Evolutionary conservation across 2,113 vertebrate genomes (phyloP), one percentile per base, ranked within the genome.

Genomic region (Nothocercus nigrocapillus): DNA sequence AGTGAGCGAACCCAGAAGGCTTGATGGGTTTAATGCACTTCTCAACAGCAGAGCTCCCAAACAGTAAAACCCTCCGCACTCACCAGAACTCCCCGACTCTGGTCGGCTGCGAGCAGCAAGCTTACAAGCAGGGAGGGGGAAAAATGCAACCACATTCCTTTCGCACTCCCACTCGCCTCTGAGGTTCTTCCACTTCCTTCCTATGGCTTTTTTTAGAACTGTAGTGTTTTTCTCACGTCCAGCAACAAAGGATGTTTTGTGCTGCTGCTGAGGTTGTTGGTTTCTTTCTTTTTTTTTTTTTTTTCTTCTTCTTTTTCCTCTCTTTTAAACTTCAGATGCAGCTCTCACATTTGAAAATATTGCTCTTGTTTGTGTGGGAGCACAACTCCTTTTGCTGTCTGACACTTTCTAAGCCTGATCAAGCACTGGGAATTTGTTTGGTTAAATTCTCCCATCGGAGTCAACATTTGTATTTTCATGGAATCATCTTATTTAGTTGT

Each of bases 111-210:
- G 9, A 85, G 86, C 67, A 85, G 85, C 7, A 2, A 93, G 85
- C 89, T 84, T 85, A 94, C 94, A 96, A 91, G 78, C 88, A 96
- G 95, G 93, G 93, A 89, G 88, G 90, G 93, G 88, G 91, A 93
- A 90, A 96, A 97, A 89, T 88, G 94, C 94, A 91, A 89, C 97
- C 97, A 86, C 98, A 99, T 99, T 99, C 99, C 99, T 98, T 98
- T 99, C 96, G 94, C 98, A 98, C 98, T 98, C 98, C 97, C 97
- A 98, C 98, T 98, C 97, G 86, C 97, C 97, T 97, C 98, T 96
- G 96, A 98, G 99, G 98, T 98, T 98, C 98, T 98, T 99, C 98
- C 98, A 98, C 98, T 99, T 99, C 99, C 99, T 99, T 99, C 99
- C 99, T 99, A 98, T 97, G 98, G 95, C 98, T 99, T 99, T 99